Conservation (phyloP, 2,113 vertebrate genomes). For the Ciconia maguari region DNA sequence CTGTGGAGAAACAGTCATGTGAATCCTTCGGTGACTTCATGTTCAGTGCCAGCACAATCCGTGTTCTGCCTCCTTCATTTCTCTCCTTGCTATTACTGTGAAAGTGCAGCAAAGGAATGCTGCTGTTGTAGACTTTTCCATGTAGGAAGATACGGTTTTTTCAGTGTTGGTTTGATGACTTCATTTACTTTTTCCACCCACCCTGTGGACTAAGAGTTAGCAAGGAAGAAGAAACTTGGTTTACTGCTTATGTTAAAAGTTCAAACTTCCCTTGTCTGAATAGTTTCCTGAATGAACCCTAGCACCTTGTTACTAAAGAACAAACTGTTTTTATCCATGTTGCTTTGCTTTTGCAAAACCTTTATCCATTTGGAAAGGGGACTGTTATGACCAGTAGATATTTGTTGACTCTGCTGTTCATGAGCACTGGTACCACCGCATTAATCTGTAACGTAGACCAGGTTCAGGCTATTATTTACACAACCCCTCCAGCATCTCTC, state of each 20-base stretch:
- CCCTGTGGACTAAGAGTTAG: not conserved
- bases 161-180: not conserved
- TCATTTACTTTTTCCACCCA: not conserved
- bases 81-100: not conserved
- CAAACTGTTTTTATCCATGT: rapidly evolving
- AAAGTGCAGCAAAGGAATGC: not conserved
- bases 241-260: not conserved
- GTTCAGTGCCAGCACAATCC: not conserved
- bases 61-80: rapidly evolving
- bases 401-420: not conserved
- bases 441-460: no score
- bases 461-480: not conserved
- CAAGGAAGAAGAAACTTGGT: not conserved
- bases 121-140: not conserved
- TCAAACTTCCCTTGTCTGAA: not conserved
- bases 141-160: not conserved
- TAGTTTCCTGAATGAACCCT: not conserved
- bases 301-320: not conserved
- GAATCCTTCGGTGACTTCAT: not conserved
- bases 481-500: not conserved
- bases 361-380: rapidly evolving
- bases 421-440: rapidly evolving
- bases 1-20: not conserved
- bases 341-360: not conserved
- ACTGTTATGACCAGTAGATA: rapidly evolving